Percentiles rank a stretch among this genome's conserved stretches.
phyloP scores from a whole-genome alignment of 2,888 invertebrate genomes.

The Tortricodes alternella region DNA sequence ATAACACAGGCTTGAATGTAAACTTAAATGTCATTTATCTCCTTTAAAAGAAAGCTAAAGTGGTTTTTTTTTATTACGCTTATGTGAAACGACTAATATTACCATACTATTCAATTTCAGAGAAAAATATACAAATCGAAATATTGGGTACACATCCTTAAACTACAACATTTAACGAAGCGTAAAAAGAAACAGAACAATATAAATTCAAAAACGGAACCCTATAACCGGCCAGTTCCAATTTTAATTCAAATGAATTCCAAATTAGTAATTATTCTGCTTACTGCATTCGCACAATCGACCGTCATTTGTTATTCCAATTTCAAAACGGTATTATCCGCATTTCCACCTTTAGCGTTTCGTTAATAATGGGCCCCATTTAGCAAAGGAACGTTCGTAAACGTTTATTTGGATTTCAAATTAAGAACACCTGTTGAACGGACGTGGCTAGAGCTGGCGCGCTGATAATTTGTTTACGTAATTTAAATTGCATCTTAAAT shows the following conservation, averaged over 20 bases:
- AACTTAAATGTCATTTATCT: no score
- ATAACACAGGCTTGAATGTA: no score
- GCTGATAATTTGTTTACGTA: slow-evolving; percentile 68
- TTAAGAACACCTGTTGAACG: slow-evolving; percentile 72
- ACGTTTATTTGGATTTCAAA: slow-evolving; percentile 70
- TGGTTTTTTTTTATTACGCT: no score
- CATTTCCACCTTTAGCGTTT: slow-evolving; percentile 11
- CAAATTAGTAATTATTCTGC: slow-evolving; percentile 20
- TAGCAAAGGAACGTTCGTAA: slow-evolving; percentile 51
- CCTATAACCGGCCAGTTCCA: background rate
- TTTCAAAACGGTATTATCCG: slow-evolving; percentile 18
- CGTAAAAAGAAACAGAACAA: background rate
- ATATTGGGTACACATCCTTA: background rate
- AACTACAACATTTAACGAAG: background rate
- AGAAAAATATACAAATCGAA: no score
- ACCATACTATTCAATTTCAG: no score
- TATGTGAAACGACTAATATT: no score
- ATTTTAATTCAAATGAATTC: slow-evolving; percentile 10
- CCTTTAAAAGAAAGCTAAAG: no score
- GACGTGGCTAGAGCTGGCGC: slow-evolving; percentile 39
- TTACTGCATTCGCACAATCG: slow-evolving; percentile 18
- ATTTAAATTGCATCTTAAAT: slow-evolving; percentile 61
- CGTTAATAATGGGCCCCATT: slow-evolving; percentile 49
- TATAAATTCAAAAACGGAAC: background rate
- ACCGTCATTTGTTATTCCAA: slow-evolving; percentile 21